Base-by-base conservation (phyloP, 2,113 vertebrate species). In the Toxostoma redivivum region DNA sequence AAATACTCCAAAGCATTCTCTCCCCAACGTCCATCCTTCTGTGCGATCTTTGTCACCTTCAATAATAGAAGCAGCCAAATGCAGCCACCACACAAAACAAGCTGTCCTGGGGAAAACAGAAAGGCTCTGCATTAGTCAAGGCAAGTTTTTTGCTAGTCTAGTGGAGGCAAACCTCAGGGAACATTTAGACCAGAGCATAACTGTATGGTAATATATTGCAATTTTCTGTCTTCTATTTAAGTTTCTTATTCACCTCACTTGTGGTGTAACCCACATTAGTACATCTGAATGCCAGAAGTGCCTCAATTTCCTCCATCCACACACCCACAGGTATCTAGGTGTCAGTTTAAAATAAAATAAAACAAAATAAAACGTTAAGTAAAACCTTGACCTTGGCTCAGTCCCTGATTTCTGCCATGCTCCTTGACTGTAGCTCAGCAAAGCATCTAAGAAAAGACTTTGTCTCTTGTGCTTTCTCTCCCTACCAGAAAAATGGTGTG, bases 21-120 rank as follows among this genome's bases (percentile, higher is more conserved):
- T 86, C 15, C 27, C 38, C 66, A 90, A 3, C 5, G 27, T 71
- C 72, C 31, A 31, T 71, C 37, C 48, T 86, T 85, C 72, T 35
- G 83, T 45, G 57, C 66, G 66, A 5, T 15, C 20, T 79, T 92
- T 83, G 78, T 92, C 9, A 45, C 56, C 66, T 86, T 98, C 95
- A 99, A 45, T 99, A 99, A 97, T 98, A 98, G 98, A 99, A 99
- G 94, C 98, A 98, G 90, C 99, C 99, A 81, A 99, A 99, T 2
- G 98, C 99, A 66, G 98, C 98, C 13, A 98, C 99, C 66, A 99
- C 97, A 96, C 99, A 99, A 95, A 99, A 99, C 91, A 99, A 97
- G 73, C 98, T 99, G 92, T 99, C 99, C 99, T 99, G 92, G 37
- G 76, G 71, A 77, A 89, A 80, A 38, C 44, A 85, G 47, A 84